Conservation (phyloP, 1,140 invertebrate species). For the Lasioglossum albipes region DNA sequence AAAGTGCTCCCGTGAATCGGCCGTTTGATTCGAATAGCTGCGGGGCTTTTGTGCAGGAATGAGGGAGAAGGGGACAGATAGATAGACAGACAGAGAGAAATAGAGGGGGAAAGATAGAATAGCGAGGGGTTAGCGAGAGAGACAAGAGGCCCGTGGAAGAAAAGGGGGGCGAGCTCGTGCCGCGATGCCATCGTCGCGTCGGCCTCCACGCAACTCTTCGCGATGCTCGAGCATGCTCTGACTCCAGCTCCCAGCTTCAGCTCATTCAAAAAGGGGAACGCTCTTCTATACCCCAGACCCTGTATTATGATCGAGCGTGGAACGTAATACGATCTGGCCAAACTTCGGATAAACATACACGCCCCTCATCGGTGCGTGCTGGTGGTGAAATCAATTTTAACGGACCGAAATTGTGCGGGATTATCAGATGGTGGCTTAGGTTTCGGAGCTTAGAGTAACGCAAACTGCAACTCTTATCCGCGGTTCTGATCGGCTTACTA, state of each 20-base stretch:
- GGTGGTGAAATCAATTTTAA: constrained; percentile 28
- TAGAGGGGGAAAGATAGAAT: too few species aligned
- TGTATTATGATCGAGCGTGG: constrained; percentile 53
- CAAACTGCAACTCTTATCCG: constrained; percentile 1
- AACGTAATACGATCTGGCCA: constrained; percentile 45
- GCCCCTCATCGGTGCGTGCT: constrained; percentile 2
- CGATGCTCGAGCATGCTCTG: constrained; percentile 22
- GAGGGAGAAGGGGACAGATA: background rate
- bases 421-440: constrained; percentile 17
- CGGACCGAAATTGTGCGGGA: constrained; percentile 22
- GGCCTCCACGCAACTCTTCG: constrained; percentile 26
- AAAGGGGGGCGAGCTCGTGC: constrained; percentile 44
- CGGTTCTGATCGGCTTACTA: background rate
- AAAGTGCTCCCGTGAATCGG: constrained; percentile 62
- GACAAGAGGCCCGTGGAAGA: background rate
- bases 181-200: constrained; percentile 53
- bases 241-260: too few species aligned
- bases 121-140: too few species aligned
- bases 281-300: constrained; percentile 24
- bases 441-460: background rate
- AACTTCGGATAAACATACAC: constrained; percentile 50
- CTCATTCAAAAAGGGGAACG: background rate
- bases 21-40: constrained; percentile 61
- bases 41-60: constrained; percentile 45
- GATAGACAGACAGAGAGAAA: background rate